Base-by-base conservation (phyloP, 2,888 invertebrate species). In the Callyntrura guangdongensis region DNA sequence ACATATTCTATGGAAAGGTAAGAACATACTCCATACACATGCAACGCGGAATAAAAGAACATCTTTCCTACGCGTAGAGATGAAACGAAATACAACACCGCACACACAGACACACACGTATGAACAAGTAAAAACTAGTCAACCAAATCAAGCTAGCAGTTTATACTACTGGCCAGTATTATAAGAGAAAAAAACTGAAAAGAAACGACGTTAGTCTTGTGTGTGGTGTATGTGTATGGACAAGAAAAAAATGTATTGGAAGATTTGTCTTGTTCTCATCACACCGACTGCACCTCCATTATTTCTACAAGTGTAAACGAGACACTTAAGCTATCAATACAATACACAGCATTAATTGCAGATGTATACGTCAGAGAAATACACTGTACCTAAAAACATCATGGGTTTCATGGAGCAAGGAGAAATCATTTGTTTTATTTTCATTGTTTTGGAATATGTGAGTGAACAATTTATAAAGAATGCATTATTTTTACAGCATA, bases 241-340 rank as follows among this genome's bases (percentile, higher is more conserved):
- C 36, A 2, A 72, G 72, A 82, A 72, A 27, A 74, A 72, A 79
- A 81, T 82, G 59, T 64, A 69, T 53, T 53, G 47, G 87, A 79
- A 82, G 82, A 88, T 88, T 88, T 82, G 88, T 88, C 88, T 88
- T 88, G 69, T 82, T 74, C 72, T 88, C 82, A 88, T 88, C 88
- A 82, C 82, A 88, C 82, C 25, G 61, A 88, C 88, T 88, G 88
- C 82, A 82, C 82, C 72, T 36, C 61, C 36, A 61, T 88, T 79
- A 79, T 83, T 88, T 22, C 81, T 69, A 36, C 36, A 36, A 36
- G 36, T 36, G 36, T 36, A 36, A 36, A 36, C 36, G 36, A 36
- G 36, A 36, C 36, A 36, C 36, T 36, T 36, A 36, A 2, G 36
- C 36, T 36, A 36, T 36, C 2, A 36, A 2, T 36, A 6, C 36